Evolutionary conservation across 1,140 invertebrate species (phyloP).

Genomic region (Drosophila pandora): DNA sequence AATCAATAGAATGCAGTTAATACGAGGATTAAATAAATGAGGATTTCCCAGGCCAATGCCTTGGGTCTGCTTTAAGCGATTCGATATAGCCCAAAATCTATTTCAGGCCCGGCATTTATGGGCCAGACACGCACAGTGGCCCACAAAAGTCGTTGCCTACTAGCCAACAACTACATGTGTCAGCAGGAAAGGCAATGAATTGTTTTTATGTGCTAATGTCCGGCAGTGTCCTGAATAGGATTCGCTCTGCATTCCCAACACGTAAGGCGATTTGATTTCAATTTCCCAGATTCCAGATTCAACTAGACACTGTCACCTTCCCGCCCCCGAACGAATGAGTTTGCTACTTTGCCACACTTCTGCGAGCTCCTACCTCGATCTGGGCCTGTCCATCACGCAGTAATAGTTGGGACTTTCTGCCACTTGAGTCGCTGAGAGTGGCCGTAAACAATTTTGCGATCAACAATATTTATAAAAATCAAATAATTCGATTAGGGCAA

Average conservation of each 20-base stretch:
- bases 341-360: conserved; percentile 22
- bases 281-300: conserved; percentile 83
- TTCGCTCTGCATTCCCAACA: conserved; percentile 69
- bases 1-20: conserved; percentile 53
- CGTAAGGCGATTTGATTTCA: conserved; percentile 83
- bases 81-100: conserved; percentile 22
- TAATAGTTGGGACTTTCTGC: conserved; percentile 53
- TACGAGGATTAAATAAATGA: conserved; percentile 35
- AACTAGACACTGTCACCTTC: conserved; percentile 38
- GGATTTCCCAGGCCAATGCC: background rate
- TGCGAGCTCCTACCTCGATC: conserved; percentile 25
- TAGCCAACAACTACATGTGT: conserved; percentile 60
- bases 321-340: conserved; percentile 14
- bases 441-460: conserved; percentile 16
- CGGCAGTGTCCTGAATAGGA: conserved; percentile 15
- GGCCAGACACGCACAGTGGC: conserved; percentile 54
- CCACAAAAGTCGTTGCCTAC: conserved; percentile 17
- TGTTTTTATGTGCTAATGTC: conserved; percentile 80
- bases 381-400: conserved; percentile 8
- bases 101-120: conserved; percentile 56
- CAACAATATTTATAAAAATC: conserved; percentile 9
- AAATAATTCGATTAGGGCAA: conserved; percentile 41
- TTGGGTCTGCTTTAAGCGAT: conserved; percentile 10
- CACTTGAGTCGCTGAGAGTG: conserved; percentile 18
- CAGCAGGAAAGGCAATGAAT: conserved; percentile 72